Percentiles rank a stretch among this genome's conserved stretches.
These are phyloP conservation scores for Pseudomyrmex flavicornis DNA, from an alignment of 1,140 invertebrate species.

Conservation along the genomic window DNA sequence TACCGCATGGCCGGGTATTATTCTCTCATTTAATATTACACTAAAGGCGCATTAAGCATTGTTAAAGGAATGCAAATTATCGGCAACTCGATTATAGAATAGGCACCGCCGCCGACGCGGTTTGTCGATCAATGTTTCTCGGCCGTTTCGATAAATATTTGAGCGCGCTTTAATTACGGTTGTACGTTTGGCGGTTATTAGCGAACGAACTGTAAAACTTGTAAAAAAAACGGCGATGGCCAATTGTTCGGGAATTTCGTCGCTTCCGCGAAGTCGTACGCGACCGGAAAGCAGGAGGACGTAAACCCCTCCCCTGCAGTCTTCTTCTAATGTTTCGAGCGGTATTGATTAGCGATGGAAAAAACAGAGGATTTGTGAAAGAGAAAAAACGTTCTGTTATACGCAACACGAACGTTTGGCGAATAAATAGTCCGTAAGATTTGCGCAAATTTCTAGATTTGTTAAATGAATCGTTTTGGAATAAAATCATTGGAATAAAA, in stretches of 20 bases:
- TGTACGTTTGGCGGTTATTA: slow-evolving; percentile 26
- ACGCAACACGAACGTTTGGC: neutral
- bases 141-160: slow-evolving; percentile 50
- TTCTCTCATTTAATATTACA: slow-evolving; percentile 58
- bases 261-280: slow-evolving; percentile 71
- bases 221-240: slow-evolving; percentile 36
- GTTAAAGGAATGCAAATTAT: slow-evolving; percentile 53
- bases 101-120: neutral
- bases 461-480: neutral
- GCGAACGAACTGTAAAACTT: slow-evolving; percentile 28
- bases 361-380: slow-evolving; percentile 27
- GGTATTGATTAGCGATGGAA: slow-evolving; percentile 74
- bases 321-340: slow-evolving; percentile 77
- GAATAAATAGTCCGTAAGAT: neutral
- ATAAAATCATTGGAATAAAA: neutral
- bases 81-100: slow-evolving; percentile 22
- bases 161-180: neutral
- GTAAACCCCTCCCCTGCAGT: slow-evolving; percentile 71
- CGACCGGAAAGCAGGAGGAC: slow-evolving; percentile 64
- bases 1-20: slow-evolving; percentile 50
- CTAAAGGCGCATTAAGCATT: slow-evolving; percentile 54
- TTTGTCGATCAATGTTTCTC: slow-evolving; percentile 57
- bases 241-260: slow-evolving; percentile 62
- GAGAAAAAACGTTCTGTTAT: neutral
- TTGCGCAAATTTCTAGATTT: neutral